Conservation (phyloP, 2,797 vertebrate species). For the Botia kubotai region DNA sequence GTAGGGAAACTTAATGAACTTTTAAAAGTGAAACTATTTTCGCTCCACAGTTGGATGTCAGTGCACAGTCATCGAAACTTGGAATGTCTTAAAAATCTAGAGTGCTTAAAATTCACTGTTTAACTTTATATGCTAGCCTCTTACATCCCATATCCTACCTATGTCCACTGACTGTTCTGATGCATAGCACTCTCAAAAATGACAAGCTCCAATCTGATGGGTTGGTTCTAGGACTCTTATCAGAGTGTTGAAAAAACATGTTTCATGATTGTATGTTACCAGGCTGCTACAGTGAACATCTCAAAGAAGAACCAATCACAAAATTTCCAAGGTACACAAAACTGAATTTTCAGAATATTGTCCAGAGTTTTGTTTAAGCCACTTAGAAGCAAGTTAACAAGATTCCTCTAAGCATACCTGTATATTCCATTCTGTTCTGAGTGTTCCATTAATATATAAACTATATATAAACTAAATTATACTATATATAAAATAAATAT, state of each 20-base stretch:
- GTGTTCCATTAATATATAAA: no score
- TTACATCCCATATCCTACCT: neutral
- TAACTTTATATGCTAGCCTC: neutral
- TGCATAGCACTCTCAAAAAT: neutral
- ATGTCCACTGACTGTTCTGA: neutral
- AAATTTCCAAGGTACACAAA: no score
- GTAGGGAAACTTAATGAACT: constrained; percentile 32
- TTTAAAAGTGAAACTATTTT: constrained; percentile 18
- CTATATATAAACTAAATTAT: no score
- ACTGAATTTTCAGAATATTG: neutral
- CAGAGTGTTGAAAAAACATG: no score
- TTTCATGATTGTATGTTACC: neutral
- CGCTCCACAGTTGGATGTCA: neutral
- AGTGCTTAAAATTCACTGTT: neutral
- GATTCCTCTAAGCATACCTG: no score
- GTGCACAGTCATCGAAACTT: constrained; percentile 25
- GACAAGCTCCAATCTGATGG: neutral
- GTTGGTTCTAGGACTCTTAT: neutral
- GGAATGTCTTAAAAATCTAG: neutral
- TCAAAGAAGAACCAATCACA: no score
- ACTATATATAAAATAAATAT: no score
- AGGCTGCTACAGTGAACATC: neutral
- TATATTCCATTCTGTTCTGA: no score
- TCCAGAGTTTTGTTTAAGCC: no score
- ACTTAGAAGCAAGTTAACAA: no score